phyloP scores from a whole-genome alignment of 2,888 invertebrate genomes.

The Amphipoea oculea region DNA sequence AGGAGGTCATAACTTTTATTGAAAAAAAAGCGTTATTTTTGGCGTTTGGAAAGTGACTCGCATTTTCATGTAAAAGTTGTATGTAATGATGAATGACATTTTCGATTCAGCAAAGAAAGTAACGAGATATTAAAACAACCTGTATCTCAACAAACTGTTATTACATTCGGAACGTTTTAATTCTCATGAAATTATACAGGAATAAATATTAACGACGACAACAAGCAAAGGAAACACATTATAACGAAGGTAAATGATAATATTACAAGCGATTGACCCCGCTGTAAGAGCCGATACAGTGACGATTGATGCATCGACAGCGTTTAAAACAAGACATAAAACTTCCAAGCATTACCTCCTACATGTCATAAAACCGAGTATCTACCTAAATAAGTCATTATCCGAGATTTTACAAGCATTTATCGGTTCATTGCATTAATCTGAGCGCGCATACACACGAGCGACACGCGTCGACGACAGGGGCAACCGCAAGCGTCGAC shows the following conservation, averaged over 20 bases:
- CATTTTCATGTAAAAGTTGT: conserved; percentile 52
- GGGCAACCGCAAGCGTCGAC: neutral
- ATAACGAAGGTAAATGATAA: conserved; percentile 60
- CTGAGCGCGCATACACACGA: neutral
- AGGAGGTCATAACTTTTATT: conserved; percentile 46
- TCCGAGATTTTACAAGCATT: conserved; percentile 3
- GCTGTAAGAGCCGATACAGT: conserved; percentile 30
- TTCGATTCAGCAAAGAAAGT: conserved; percentile 38
- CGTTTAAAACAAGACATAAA: conserved; percentile 45
- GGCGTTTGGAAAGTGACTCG: conserved; percentile 45
- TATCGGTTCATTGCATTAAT: conserved; percentile 2
- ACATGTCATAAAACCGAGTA: conserved; percentile 44
- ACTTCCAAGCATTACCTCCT: conserved; percentile 45
- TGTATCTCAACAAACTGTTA: conserved; percentile 27
- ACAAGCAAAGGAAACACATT: conserved; percentile 40
- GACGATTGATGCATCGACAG: conserved; percentile 44
- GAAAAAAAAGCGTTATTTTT: conserved; percentile 27
- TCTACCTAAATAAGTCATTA: conserved; percentile 35
- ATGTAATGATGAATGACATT: conserved; percentile 33
- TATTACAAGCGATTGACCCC: conserved; percentile 62
- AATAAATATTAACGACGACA: conserved; percentile 53
- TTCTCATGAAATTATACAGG: conserved; percentile 46
- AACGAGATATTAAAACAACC: conserved; percentile 34
- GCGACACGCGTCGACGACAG: neutral
- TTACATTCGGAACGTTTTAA: conserved; percentile 36